Conservation (phyloP, 1,140 invertebrate species). For the Dysdera silvatica region DNA sequence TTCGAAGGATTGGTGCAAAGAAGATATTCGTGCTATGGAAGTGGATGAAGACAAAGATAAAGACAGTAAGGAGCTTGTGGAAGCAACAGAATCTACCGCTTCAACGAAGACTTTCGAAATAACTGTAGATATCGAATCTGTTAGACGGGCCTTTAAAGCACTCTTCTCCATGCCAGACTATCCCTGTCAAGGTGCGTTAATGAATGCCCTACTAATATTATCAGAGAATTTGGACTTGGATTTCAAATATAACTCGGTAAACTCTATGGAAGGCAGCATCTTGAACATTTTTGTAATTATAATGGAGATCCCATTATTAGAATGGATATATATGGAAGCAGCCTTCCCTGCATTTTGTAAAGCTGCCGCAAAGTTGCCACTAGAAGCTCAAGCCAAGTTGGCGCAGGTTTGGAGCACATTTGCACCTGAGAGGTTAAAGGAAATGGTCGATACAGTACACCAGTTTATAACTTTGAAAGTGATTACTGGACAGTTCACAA, state of each 20-base stretch:
- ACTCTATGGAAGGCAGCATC: constrained; percentile 48
- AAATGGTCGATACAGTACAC: constrained; percentile 69
- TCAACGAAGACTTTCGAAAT: constrained; percentile 31
- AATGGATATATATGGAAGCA: constrained; percentile 66
- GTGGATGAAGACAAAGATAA: constrained; percentile 76
- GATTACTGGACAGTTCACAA: constrained; percentile 63
- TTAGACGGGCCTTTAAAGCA: constrained; percentile 56
- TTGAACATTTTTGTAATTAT: constrained; percentile 76
- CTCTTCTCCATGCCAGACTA: constrained; percentile 50
- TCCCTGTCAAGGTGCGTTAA: constrained; percentile 62
- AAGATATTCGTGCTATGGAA: constrained; percentile 57
- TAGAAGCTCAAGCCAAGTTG: constrained; percentile 68
- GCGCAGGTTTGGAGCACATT: constrained; percentile 68
- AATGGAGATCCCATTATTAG: constrained; percentile 75
- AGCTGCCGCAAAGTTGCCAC: constrained; percentile 59
- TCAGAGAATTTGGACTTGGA: constrained; percentile 66
- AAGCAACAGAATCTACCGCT: constrained; percentile 1
- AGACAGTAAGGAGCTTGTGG: constrained; percentile 48
- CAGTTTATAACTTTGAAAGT: constrained; percentile 73
- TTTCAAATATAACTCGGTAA: constrained; percentile 52
- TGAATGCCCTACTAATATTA: constrained; percentile 65
- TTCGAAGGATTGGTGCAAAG: constrained; percentile 54
- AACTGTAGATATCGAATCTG: constrained; percentile 47
- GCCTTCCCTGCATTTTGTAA: constrained; percentile 72
- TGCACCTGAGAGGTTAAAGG: constrained; percentile 58